phyloP scores from a whole-genome alignment of 2,888 invertebrate genomes.

The Habrosyne pyritoides region DNA sequence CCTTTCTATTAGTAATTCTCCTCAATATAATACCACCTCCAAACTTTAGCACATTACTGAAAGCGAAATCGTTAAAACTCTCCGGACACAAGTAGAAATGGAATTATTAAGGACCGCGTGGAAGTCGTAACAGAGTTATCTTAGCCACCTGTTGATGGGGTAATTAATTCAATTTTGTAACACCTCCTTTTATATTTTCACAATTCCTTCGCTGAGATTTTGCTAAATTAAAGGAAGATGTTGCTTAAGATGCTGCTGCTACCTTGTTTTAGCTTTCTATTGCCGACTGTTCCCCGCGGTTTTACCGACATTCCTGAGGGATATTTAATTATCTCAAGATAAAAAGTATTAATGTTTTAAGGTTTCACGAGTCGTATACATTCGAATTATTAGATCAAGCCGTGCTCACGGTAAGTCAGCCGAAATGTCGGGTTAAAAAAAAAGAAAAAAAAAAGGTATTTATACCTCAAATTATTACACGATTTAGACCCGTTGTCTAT shows the following conservation, averaged over 20 bases:
- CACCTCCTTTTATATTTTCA: slow-evolving; percentile 32
- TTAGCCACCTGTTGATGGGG: slow-evolving; percentile 72
- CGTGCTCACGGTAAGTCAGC: too few relatives aligned
- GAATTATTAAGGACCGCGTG: slow-evolving; percentile 67
- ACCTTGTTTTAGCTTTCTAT: slow-evolving; percentile 24
- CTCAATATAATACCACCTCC: slow-evolving; percentile 27
- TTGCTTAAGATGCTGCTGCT: slow-evolving; percentile 26
- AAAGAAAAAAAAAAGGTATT: too few relatives aligned
- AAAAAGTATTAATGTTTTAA: too few relatives aligned
- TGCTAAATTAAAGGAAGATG: background rate
- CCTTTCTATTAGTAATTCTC: too few relatives aligned
- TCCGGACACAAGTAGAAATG: slow-evolving; percentile 59
- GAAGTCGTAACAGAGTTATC: slow-evolving; percentile 62
- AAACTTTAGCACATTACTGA: slow-evolving; percentile 11
- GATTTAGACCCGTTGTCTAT: too few relatives aligned
- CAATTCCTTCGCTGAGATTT: slow-evolving; percentile 32
- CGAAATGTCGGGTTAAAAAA: too few relatives aligned
- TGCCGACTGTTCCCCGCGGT: background rate
- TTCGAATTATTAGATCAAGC: too few relatives aligned
- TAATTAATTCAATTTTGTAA: slow-evolving; percentile 76
- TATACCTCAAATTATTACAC: too few relatives aligned
- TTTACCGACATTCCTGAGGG: too few relatives aligned
- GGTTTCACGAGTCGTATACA: too few relatives aligned
- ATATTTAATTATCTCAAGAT: too few relatives aligned
- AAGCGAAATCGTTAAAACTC: slow-evolving; percentile 64